Evolutionary conservation across 2,888 invertebrate species (phyloP).

Genomic region (Mythimna vitellina): DNA sequence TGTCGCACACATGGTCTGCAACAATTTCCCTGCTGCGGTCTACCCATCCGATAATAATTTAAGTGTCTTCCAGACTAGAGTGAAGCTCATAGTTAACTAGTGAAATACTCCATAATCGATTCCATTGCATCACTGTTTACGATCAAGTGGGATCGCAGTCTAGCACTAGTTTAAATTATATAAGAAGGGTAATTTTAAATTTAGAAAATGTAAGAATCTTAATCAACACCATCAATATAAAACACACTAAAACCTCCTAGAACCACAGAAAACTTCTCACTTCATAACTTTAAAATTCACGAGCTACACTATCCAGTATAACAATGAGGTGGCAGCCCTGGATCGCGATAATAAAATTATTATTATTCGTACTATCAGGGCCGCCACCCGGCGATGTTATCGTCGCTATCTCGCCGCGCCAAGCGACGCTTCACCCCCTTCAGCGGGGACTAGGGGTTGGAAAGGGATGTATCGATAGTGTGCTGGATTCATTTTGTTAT

Average conservation of each 20-base stretch:
- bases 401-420: constrained; percentile 88
- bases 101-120: no score
- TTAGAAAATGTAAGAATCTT: background rate
- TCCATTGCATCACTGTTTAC: no score
- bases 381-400: constrained; percentile 88
- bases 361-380: constrained; percentile 89
- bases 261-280: constrained; percentile 45
- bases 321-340: constrained; percentile 79
- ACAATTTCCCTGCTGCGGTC: no score
- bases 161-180: no score
- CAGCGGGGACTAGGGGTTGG: constrained; percentile 72
- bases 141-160: no score
- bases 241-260: constrained; percentile 16
- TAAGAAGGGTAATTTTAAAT: background rate
- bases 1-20: no score
- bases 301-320: constrained; percentile 61
- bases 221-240: background rate
- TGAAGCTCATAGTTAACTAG: no score
- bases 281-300: constrained; percentile 58
- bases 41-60: no score
- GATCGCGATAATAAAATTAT: constrained; percentile 89
- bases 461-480: constrained; percentile 65
- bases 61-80: no score
- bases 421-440: constrained; percentile 89
- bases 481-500: constrained; percentile 27